Percentiles rank a stretch among this genome's conserved stretches.
Conservation (phyloP, 2,888 invertebrate genomes). For the Galeruca laticollis region DNA sequence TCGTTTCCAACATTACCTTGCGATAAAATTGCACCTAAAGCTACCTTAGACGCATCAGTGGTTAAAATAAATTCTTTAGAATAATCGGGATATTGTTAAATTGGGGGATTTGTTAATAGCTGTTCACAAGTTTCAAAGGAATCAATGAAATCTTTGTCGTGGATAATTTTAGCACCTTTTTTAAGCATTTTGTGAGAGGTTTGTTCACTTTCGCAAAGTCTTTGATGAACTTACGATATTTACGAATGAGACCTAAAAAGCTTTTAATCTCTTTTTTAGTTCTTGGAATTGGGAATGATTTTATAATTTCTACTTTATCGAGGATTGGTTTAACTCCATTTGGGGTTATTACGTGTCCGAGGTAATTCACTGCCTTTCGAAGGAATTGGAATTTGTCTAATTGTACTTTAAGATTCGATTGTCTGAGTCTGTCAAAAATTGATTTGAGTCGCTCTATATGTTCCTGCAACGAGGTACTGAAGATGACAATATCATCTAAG, state of each 20-base stretch:
- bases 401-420: no score
- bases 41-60: slow-evolving; percentile 57
- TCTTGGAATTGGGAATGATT: no score
- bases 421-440: slow-evolving; percentile 43
- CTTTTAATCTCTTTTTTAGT: no score
- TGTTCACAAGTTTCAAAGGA: slow-evolving; percentile 25
- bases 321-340: no score
- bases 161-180: background rate
- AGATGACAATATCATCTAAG: slow-evolving; percentile 24
- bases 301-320: no score
- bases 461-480: slow-evolving; percentile 19
- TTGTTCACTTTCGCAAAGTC: no score
- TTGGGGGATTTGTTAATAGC: slow-evolving; percentile 31
- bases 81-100: slow-evolving; percentile 55
- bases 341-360: no score
- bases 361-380: no score
- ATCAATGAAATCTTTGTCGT: slow-evolving; percentile 2
- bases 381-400: no score
- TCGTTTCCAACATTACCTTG: slow-evolving; percentile 56
- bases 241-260: no score
- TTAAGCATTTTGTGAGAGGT: no score
- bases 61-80: slow-evolving; percentile 52
- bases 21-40: slow-evolving; percentile 54
- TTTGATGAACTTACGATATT: no score
- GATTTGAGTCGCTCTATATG: slow-evolving; percentile 19